phyloP scores from a whole-genome alignment of 2,797 vertebrate genomes.

The Rhinatrema bivittatum region DNA sequence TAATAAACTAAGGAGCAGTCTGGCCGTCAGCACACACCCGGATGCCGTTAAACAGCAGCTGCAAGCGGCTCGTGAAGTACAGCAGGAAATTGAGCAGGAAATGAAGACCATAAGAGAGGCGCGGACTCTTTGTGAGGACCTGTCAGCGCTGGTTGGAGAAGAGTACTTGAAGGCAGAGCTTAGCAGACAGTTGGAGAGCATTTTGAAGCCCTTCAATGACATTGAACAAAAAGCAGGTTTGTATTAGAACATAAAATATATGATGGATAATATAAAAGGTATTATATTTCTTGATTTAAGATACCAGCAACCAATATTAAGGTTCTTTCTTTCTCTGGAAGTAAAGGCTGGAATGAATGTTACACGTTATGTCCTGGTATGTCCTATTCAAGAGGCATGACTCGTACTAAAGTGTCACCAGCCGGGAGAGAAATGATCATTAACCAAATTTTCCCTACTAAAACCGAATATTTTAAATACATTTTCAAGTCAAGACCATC shows the following conservation, averaged over 20 bases:
- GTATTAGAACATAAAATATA: slow-evolving; percentile 39
- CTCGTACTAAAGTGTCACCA: no score
- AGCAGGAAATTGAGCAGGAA: slow-evolving; percentile 74
- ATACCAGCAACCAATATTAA: no score
- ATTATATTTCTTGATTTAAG: no score
- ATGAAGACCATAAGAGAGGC: slow-evolving; percentile 72
- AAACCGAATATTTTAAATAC: no score
- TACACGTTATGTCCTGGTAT: no score
- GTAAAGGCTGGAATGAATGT: no score
- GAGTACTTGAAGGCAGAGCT: slow-evolving; percentile 91
- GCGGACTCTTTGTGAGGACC: slow-evolving; percentile 71
- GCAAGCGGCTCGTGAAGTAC: slow-evolving; percentile 70
- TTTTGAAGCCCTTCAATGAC: slow-evolving; percentile 81
- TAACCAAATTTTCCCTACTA: no score
- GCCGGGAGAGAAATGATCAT: no score
- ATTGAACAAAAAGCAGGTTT: slow-evolving; percentile 90
- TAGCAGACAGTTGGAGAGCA: slow-evolving; percentile 75
- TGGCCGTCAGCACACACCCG: slow-evolving; percentile 70
- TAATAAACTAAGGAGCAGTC: slow-evolving; percentile 60
- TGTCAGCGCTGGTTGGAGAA: slow-evolving; percentile 79
- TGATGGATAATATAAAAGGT: no score
- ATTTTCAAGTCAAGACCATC: no score
- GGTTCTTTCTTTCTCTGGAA: no score
- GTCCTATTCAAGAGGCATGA: no score
- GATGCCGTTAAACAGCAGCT: slow-evolving; percentile 83